A percentile compares a stretch with the other conserved stretches of the same genome.
Conservation (phyloP, 2,113 vertebrate genomes). For the Apteryx mantelli region DNA sequence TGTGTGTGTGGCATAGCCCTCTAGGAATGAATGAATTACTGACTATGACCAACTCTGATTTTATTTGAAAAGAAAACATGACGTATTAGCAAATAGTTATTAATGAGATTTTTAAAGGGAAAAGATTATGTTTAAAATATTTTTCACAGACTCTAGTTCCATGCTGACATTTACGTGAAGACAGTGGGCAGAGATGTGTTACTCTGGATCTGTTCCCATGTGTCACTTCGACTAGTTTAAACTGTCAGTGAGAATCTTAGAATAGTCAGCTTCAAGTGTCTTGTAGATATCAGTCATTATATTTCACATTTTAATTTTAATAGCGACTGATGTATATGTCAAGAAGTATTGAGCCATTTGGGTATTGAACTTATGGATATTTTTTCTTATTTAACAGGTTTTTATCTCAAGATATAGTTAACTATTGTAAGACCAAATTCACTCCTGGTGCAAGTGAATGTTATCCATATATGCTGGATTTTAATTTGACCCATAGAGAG, state of each 20-base stretch:
- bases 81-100: slow-evolving; percentile 39
- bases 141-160: slow-evolving; percentile 52
- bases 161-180: slow-evolving; percentile 59
- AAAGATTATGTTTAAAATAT: background rate
- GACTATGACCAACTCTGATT: background rate
- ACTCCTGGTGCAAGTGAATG: background rate
- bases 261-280: slow-evolving; percentile 44
- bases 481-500: slow-evolving; percentile 45
- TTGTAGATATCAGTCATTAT: slow-evolving; percentile 61
- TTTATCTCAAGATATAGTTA: slow-evolving; percentile 36
- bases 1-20: background rate
- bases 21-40: background rate
- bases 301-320: slow-evolving; percentile 74
- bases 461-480: background rate
- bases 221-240: slow-evolving; percentile 57
- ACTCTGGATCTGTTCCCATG: slow-evolving; percentile 56
- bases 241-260: slow-evolving; percentile 54
- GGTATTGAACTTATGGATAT: background rate
- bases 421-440: slow-evolving; percentile 19
- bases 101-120: slow-evolving; percentile 37
- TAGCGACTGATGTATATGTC: slow-evolving; percentile 67
- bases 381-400: slow-evolving; percentile 33
- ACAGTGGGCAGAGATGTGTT: slow-evolving; percentile 29
- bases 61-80: slow-evolving; percentile 14
- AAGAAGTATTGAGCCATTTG: slow-evolving; percentile 37